Evolutionary conservation across 2,113 vertebrate genomes (phyloP).

Genomic region (Hypomesus transpacificus): DNA sequence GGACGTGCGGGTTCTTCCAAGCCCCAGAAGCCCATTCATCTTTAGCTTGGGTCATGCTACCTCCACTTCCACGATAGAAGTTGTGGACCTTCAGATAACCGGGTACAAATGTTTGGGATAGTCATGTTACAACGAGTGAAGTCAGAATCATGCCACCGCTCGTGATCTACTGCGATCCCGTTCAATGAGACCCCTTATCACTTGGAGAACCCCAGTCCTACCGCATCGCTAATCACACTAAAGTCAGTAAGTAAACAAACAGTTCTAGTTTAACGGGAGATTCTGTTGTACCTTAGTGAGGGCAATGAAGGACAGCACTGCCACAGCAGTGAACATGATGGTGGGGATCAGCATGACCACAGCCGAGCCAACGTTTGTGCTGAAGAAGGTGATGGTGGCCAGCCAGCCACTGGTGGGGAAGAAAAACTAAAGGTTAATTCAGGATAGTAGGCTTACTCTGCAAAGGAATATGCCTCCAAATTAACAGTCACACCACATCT

Average conservation of each 20-base stretch:
- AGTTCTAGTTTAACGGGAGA: too few relatives aligned
- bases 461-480: neutral
- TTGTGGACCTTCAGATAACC: conserved; percentile 65
- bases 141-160: neutral
- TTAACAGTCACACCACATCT: neutral
- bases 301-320: conserved; percentile 90
- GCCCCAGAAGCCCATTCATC: conserved; percentile 96
- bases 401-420: conserved; percentile 87
- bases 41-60: conserved; percentile 95
- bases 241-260: too few relatives aligned
- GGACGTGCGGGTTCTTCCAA: conserved; percentile 97
- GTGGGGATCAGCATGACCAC: conserved; percentile 98
- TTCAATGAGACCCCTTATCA: too few relatives aligned
- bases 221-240: too few relatives aligned
- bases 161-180: too few relatives aligned
- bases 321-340: conserved; percentile 90
- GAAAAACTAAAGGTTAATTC: conserved; percentile 3
- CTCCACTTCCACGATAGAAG: conserved; percentile 93
- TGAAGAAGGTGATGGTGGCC: conserved; percentile 93
- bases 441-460: neutral
- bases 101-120: neutral
- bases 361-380: conserved; percentile 89
- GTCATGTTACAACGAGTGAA: neutral
- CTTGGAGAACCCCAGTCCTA: too few relatives aligned
- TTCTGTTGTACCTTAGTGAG: conserved; percentile 84